These are phyloP conservation scores for Semicossyphus pulcher DNA, from an alignment of 2,113 vertebrate genomes.

Conservation along the genomic window DNA sequence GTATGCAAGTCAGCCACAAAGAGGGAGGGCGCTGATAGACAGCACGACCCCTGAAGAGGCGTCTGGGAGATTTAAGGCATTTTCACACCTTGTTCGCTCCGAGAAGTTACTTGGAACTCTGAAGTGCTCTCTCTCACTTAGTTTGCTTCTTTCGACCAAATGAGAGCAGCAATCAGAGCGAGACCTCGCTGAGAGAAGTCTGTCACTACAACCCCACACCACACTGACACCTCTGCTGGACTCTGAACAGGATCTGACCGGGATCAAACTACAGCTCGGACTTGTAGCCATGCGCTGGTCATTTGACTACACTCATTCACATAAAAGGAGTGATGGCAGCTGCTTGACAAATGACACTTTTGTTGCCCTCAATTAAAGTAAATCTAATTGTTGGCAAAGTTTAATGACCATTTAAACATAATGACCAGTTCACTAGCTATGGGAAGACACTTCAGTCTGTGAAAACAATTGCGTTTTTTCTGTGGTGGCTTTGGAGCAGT, in stretches of 20 bases:
- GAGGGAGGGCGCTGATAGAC: constrained; percentile 37
- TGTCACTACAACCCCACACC: constrained; percentile 18
- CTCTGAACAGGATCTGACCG: constrained; percentile 23
- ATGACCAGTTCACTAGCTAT: too few species aligned
- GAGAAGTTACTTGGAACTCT: constrained; percentile 50
- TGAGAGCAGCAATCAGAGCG: constrained; percentile 43
- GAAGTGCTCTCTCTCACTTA: constrained; percentile 35
- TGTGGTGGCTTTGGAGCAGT: too few species aligned
- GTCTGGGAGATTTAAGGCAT: constrained; percentile 51
- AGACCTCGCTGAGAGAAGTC: constrained; percentile 30
- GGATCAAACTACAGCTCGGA: neutral
- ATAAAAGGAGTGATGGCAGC: neutral
- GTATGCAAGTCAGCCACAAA: constrained; percentile 55
- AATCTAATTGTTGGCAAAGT: too few species aligned
- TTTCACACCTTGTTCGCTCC: constrained; percentile 51
- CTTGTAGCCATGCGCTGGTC: neutral
- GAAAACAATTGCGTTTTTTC: too few species aligned
- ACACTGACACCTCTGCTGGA: constrained; percentile 19
- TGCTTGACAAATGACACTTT: neutral
- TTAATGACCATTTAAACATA: too few species aligned
- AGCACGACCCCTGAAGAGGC: constrained; percentile 39
- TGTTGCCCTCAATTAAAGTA: too few species aligned
- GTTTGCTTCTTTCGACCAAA: constrained; percentile 44
- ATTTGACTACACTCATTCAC: neutral
- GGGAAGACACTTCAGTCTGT: too few species aligned